Evolutionary conservation across 2,113 vertebrate species (phyloP), one percentile per base, ranked within the genome.

Genomic region (Tinamus guttatus): DNA sequence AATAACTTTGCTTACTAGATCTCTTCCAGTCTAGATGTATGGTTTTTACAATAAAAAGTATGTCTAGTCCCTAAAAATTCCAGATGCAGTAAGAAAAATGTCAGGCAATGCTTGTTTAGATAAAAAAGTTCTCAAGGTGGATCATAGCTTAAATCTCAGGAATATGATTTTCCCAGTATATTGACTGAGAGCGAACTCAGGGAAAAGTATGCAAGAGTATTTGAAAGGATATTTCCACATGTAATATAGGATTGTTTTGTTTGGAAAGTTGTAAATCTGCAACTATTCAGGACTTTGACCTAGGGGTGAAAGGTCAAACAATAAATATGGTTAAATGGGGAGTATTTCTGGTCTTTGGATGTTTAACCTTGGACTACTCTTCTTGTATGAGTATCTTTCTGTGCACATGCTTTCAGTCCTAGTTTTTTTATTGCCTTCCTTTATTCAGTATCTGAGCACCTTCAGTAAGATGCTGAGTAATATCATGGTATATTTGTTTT

Each of bases 271-370:
- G 82, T 38, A 87, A 92, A 90, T 67, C 84, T 54, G 77, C 58
- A 67, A 76, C 65, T 96, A 69, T 87, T 94, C 67, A 74, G 94
- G 89, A 91, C 92, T 94, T 94, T 91, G 92, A 96, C 95, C 92
- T 82, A 27, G 40, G 54, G 90, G 92, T 92, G 81, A 96, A 45
- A 94, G 92, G 94, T 93, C 94, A 80, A 89, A 93, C 85, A 94
- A 96, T 96, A 96, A 96, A 96, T 92, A 93, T n/a, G 36, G 40
- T 79, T 94, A 84, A 88, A 86, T 89, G 73, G 69, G 68, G 51
- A 76, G 43, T 12, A 58, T 85, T 95, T 83, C 92, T 95, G 47
- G 16, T 81, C 56, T 62, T 21, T 2, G 1, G 34, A 56, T 75
- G 78, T 91, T 91, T 94, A 52, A 70, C 13, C 47, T 60, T 47